Evolutionary conservation across 2,113 vertebrate genomes (phyloP).

Genomic region (Caracal caracal): DNA sequence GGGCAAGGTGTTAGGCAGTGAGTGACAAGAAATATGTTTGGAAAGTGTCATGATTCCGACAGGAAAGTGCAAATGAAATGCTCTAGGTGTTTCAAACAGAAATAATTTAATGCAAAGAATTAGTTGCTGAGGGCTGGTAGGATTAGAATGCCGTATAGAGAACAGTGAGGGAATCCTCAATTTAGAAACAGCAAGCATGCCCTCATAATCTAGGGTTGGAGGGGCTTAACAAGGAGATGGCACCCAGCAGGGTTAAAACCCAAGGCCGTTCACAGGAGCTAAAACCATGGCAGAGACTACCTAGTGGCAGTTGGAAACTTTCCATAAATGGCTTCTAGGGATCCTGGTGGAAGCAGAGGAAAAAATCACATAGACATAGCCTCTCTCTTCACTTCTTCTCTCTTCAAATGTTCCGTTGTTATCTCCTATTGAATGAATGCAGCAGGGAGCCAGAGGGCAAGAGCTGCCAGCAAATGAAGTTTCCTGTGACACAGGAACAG

Average conservation of each 20-base stretch:
- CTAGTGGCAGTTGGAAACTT: no score
- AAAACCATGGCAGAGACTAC: not conserved
- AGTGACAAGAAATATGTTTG: not conserved
- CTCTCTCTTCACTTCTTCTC: not conserved
- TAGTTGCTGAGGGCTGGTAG: not conserved
- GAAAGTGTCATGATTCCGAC: not conserved
- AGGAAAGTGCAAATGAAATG: not conserved
- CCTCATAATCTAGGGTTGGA: not conserved
- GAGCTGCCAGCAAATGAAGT: not conserved
- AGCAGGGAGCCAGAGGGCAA: not conserved
- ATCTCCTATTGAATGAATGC: not conserved
- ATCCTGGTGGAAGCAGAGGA: not conserved
- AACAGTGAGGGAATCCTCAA: not conserved
- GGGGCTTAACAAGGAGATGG: rapidly evolving
- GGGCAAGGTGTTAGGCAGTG: not conserved
- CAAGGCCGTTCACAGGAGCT: not conserved
- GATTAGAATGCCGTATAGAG: not conserved
- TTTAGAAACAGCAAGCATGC: not conserved
- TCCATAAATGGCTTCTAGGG: not conserved
- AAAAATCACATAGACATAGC: not conserved
- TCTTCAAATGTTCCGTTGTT: not conserved
- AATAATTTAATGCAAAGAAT: not conserved
- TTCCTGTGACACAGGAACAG: not conserved
- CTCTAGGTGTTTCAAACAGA: not conserved
- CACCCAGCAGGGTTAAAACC: not conserved